Evolutionary conservation across 2,888 invertebrate species (phyloP).

Genomic region (Candidula unifasciata): DNA sequence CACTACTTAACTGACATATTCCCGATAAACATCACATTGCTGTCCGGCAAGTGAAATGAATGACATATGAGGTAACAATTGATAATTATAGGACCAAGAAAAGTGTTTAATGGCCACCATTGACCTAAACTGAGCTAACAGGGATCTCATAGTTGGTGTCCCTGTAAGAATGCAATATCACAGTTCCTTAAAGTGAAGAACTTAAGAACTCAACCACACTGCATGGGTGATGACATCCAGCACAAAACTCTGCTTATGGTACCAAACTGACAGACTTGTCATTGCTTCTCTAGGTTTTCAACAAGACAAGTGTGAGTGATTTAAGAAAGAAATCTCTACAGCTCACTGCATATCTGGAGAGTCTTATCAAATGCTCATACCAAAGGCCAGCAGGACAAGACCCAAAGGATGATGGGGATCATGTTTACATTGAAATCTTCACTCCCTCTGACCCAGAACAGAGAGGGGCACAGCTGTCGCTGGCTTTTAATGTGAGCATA

Average conservation of each 20-base stretch:
- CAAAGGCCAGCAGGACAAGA: slow-evolving; percentile 53
- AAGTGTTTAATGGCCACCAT: no score
- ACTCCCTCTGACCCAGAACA: slow-evolving; percentile 80
- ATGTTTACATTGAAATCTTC: slow-evolving; percentile 77
- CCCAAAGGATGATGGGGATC: slow-evolving; percentile 36
- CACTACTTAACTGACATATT: no score
- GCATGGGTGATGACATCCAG: neutral
- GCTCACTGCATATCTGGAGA: slow-evolving; percentile 81
- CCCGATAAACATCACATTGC: no score
- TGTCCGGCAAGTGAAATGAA: no score
- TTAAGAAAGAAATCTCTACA: slow-evolving; percentile 79
- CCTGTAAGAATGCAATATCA: no score
- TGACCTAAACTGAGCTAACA: no score
- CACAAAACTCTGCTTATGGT: neutral
- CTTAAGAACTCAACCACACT: neutral
- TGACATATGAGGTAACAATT: no score
- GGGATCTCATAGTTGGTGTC: no score
- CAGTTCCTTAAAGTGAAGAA: no score
- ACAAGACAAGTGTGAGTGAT: slow-evolving; percentile 78
- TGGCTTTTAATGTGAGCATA: slow-evolving; percentile 79
- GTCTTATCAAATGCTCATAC: slow-evolving; percentile 74
- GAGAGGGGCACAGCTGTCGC: slow-evolving; percentile 81
- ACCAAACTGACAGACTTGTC: neutral
- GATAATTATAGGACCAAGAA: no score
- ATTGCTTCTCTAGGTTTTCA: slow-evolving; percentile 77